These are phyloP conservation scores for Aselliscus stoliczkanus DNA, from an alignment of 2,797 vertebrate genomes.

Conservation along the genomic window DNA sequence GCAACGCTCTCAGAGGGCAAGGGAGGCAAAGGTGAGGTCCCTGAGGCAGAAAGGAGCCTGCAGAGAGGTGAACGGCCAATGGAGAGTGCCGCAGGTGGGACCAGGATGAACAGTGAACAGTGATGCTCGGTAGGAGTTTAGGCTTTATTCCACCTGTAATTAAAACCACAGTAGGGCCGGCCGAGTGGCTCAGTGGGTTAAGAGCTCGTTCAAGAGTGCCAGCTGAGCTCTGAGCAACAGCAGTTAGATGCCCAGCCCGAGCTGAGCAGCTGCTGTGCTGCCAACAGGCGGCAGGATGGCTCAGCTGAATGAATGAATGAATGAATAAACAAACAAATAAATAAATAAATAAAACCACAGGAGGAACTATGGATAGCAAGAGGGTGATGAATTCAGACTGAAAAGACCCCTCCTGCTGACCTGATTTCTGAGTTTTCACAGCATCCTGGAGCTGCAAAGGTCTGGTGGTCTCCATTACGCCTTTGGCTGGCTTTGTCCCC, in stretches of 20 bases:
- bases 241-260: too few species aligned
- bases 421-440: neutral
- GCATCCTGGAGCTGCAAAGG: neutral
- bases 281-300: too few species aligned
- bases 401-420: neutral
- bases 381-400: neutral
- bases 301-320: too few species aligned
- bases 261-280: too few species aligned
- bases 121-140: accelerated
- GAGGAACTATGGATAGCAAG: neutral
- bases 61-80: too few species aligned
- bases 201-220: too few species aligned
- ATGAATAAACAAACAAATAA: too few species aligned
- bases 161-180: neutral
- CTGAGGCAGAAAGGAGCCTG: neutral
- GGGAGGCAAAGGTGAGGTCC: neutral
- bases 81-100: too few species aligned
- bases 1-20: neutral
- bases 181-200: too few species aligned
- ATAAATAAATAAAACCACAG: neutral
- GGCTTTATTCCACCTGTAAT: neutral
- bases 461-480: neutral
- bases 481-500: neutral
- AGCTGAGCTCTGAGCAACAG: too few species aligned
- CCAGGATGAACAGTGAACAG: neutral